A percentile compares a stretch with the other conserved stretches of the same genome.
Conservation (phyloP, 1,140 invertebrate species). For the Drosophila lacteicornis region DNA sequence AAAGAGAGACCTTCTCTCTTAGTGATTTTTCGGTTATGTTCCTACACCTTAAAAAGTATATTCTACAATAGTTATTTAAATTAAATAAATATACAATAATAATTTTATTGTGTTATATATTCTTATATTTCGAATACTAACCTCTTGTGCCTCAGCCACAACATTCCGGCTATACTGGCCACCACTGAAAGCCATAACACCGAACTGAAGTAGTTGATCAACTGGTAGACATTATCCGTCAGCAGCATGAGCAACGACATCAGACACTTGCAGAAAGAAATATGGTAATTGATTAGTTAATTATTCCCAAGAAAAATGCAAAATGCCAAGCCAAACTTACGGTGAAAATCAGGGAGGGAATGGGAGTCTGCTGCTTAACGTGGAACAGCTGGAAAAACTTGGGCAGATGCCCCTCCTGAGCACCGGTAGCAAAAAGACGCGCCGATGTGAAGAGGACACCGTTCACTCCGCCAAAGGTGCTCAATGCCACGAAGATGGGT, state of each 20-base stretch:
- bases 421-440: slow-evolving; percentile 90
- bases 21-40: neutral
- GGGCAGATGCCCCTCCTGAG: slow-evolving; percentile 93
- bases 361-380: slow-evolving; percentile 90
- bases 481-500: slow-evolving; percentile 94
- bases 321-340: slow-evolving; percentile 85
- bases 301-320: neutral
- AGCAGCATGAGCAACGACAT: slow-evolving; percentile 90
- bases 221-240: slow-evolving; percentile 89
- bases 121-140: slow-evolving; percentile 24
- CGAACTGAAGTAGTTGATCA: slow-evolving; percentile 93
- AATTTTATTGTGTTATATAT: no score
- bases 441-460: slow-evolving; percentile 96
- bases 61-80: no score
- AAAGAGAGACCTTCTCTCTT: no score
- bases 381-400: slow-evolving; percentile 92
- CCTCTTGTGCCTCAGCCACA: slow-evolving; percentile 90
- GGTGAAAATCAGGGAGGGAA: slow-evolving; percentile 92
- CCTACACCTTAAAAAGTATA: no score
- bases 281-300: neutral
- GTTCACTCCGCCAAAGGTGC: slow-evolving; percentile 94
- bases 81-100: no score
- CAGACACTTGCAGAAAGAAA: slow-evolving; percentile 86
- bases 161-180: slow-evolving; percentile 90
- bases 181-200: slow-evolving; percentile 92